Evolutionary conservation across 2,797 vertebrate genomes (phyloP), one percentile per base, ranked within the genome.

Genomic region (Pipistrellus nathusii): DNA sequence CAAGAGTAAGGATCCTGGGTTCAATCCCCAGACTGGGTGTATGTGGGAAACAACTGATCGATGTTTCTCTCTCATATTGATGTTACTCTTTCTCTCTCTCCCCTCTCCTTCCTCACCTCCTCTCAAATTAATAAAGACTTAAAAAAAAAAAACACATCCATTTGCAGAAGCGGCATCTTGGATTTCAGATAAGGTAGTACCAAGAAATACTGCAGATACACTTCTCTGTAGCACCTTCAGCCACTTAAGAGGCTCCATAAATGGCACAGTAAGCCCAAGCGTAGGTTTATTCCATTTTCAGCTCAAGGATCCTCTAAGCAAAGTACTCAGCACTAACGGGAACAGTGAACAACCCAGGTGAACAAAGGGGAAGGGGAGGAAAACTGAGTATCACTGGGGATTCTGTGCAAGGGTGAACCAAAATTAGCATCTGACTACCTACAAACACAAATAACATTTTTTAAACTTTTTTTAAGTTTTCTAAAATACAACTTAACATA

Each of bases 401-500:
- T 48, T 41, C 46, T 55, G 51, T 38, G 23, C 15, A 88, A 83
- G 12, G n/a, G 48, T 80, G 57, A 21, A 68, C 51, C 73, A 80
- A 93, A 76, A 66, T 51, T 15, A 88, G 14, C 15, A 90, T 25
- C n/a, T 21, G 62, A 53, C 18, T 35, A 88, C 23, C 75, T 81
- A 95, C 13, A 85, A 72, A 80, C 12, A 57, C 46, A 85, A 88
- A 59, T 80, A 66, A 84, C 76, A 92, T 44, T 35, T 75, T 57
- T 88, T 4, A 38, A 38, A 38, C 38, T 38, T n/a, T 41, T 48
- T 5, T 53, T 71, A 71, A 68, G 32, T 75, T 81, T 91, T 85
- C 35, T 46, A 20, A 73, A 90, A 84, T 69, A 0, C 20, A 41
- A 35, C 27, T 87, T 94, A 73, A 76, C 27, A 11, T 46, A 82